These are phyloP conservation scores for Zaprionus lachaisei DNA, from an alignment of 1,140 invertebrate species.

Conservation along the genomic window DNA sequence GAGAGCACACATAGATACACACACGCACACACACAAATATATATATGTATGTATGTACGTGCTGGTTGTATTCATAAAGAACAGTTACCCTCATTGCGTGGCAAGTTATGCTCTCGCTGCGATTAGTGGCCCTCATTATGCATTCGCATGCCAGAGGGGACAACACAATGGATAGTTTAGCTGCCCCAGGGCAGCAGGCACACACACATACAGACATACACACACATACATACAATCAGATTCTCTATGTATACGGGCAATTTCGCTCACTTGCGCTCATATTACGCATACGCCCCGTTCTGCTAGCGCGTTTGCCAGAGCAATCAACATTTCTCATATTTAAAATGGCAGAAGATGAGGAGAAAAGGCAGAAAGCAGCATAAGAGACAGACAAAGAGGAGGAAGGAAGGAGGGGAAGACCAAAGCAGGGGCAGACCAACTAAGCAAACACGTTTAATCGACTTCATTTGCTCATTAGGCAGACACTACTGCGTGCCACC, in stretches of 20 bases:
- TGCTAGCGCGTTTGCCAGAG: slow-evolving; percentile 17
- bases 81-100: slow-evolving; percentile 45
- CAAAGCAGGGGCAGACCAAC: not conserved
- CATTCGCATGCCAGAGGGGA: slow-evolving; percentile 33
- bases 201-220: slow-evolving; percentile 5
- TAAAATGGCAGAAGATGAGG: slow-evolving; percentile 40
- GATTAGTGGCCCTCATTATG: slow-evolving; percentile 46
- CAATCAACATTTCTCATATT: slow-evolving; percentile 64
- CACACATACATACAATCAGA: not conserved
- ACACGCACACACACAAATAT: not conserved
- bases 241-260: not conserved
- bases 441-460: slow-evolving; percentile 68
- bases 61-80: slow-evolving; percentile 20
- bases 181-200: slow-evolving; percentile 22
- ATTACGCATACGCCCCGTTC: slow-evolving; percentile 64
- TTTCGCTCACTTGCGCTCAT: slow-evolving; percentile 24
- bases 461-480: slow-evolving; percentile 82
- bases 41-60: not conserved
- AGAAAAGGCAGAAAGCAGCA: not conserved
- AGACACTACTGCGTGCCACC: slow-evolving; percentile 62
- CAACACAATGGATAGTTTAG: slow-evolving; percentile 42
- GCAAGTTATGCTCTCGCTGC: slow-evolving; percentile 34
- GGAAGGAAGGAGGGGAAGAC: not conserved
- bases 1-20: not conserved
- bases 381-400: not conserved